Conservation (phyloP, 2,888 invertebrate genomes). For the Drosophila nr. medialis region DNA sequence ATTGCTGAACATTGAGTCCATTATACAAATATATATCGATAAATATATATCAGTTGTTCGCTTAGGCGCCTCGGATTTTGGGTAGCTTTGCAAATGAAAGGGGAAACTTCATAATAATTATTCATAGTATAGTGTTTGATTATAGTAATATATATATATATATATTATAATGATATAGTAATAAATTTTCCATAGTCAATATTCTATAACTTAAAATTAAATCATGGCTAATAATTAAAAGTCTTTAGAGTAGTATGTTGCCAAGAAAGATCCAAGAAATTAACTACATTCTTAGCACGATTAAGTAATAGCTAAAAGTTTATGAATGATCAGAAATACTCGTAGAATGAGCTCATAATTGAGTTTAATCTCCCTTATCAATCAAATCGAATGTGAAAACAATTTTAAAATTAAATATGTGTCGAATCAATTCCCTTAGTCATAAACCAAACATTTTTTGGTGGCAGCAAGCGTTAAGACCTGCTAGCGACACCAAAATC, state of each 20-base stretch:
- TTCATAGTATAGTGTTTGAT: neutral
- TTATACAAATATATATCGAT: slow-evolving; percentile 12
- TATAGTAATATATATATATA: too few relatives aligned
- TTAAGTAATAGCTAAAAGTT: too few relatives aligned
- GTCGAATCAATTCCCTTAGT: slow-evolving; percentile 43
- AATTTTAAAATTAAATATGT: slow-evolving; percentile 23
- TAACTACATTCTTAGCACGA: too few relatives aligned
- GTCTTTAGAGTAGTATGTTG: neutral
- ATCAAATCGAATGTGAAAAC: slow-evolving; percentile 15
- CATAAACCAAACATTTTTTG: slow-evolving; percentile 40
- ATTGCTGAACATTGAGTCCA: slow-evolving; percentile 18
- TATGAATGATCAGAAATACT: neutral
- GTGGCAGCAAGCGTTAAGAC: slow-evolving; percentile 26
- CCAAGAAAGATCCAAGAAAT: too few relatives aligned
- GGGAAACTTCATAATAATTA: neutral
- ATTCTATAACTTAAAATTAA: neutral
- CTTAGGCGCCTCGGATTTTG: slow-evolving; percentile 64
- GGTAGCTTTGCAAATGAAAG: slow-evolving; percentile 20
- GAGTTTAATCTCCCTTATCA: slow-evolving; percentile 27
- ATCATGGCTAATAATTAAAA: neutral
- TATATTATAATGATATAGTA: too few relatives aligned
- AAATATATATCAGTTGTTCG: slow-evolving; percentile 10
- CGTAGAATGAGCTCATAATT: neutral
- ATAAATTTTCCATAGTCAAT: neutral
- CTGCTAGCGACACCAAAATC: slow-evolving; percentile 58